These are phyloP conservation scores for Esox niger DNA, from an alignment of 2,113 vertebrate species.

Conservation along the genomic window DNA sequence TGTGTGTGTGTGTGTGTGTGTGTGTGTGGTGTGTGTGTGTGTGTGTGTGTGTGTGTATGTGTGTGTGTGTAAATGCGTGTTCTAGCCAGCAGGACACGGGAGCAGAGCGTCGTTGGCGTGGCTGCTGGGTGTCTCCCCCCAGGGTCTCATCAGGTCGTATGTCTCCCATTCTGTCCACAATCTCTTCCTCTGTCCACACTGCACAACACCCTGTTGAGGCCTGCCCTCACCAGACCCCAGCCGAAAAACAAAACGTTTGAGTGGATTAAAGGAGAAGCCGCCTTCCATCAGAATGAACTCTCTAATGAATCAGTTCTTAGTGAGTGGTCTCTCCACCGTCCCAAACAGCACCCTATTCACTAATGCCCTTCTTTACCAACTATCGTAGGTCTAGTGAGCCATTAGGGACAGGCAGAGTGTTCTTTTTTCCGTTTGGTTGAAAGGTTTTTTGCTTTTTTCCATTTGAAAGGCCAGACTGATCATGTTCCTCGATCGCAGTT, in stretches of 20 bases:
- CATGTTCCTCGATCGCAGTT: conserved; percentile 38
- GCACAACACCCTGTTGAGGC: conserved; percentile 14
- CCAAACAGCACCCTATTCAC: no score
- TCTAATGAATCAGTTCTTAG: conserved; percentile 17
- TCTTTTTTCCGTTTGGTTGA: conserved; percentile 31
- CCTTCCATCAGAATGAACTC: conserved; percentile 15
- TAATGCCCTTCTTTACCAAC: no score
- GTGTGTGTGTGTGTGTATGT: no score
- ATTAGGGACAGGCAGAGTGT: neutral
- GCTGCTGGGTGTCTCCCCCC: conserved; percentile 18
- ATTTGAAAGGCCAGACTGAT: conserved; percentile 29
- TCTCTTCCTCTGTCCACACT: conserved; percentile 41
- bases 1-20: no score
- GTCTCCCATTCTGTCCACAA: conserved; percentile 57
- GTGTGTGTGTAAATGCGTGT: neutral
- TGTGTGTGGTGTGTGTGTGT: no score
- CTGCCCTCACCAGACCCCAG: no score
- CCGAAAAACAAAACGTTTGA: conserved; percentile 42
- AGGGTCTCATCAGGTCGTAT: conserved; percentile 35
- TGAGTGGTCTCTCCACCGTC: conserved; percentile 14
- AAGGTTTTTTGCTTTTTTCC: conserved; percentile 54
- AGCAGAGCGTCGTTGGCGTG: conserved; percentile 23
- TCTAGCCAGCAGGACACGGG: neutral
- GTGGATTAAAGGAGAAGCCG: conserved; percentile 37
- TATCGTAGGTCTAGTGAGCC: no score